Conservation (phyloP, 1,140 invertebrate species). For the Pentalonia nigronervosa region DNA sequence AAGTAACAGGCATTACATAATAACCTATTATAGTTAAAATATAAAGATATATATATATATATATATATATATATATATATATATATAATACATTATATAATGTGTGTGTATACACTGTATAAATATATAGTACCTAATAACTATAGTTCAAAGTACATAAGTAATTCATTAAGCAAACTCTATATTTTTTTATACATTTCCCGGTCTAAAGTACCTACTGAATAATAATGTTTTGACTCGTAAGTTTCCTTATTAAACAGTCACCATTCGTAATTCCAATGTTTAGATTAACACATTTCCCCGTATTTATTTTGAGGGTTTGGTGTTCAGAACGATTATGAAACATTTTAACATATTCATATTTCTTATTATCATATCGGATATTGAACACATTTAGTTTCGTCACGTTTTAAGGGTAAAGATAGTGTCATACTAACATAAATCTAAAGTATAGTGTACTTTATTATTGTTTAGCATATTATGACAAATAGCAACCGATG, state of each 20-base stretch:
- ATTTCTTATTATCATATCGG: background rate
- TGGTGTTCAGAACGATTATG: background rate
- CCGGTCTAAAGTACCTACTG: background rate
- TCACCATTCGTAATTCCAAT: background rate
- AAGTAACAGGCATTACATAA: background rate
- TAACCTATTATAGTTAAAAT: background rate
- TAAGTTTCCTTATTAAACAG: background rate
- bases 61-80: background rate
- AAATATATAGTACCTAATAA: background rate
- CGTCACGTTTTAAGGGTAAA: background rate
- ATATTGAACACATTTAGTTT: conserved; percentile 20
- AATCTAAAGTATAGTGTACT: background rate
- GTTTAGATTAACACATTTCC: background rate
- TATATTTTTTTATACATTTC: no score
- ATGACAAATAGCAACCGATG: background rate
- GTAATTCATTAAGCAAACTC: background rate
- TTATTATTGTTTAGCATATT: background rate
- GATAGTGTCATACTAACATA: background rate
- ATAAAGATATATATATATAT: background rate
- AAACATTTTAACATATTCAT: conserved; percentile 17
- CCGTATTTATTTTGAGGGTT: background rate
- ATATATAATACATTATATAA: no score
- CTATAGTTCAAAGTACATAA: background rate
- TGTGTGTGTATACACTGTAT: background rate
- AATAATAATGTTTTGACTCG: background rate